Evolutionary conservation across 2,113 vertebrate species (phyloP), one percentile per base, ranked within the genome.

Genomic region (Onychostruthus taczanowskii): DNA sequence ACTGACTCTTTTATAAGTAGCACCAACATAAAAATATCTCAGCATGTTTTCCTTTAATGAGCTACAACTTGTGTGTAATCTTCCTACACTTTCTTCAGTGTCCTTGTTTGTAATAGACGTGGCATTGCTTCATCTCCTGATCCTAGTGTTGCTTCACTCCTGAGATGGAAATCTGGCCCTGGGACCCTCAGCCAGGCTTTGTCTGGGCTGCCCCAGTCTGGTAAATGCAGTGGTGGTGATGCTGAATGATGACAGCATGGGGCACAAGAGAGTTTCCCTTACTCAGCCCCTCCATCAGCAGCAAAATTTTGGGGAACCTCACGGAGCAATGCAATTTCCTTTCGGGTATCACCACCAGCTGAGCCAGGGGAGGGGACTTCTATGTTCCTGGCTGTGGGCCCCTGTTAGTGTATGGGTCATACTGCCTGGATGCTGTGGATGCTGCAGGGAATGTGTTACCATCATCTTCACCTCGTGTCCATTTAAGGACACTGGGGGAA

Each of bases 1-100:
- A 88, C 72, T 23, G 59, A 41, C 22, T 94, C 50, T 95, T 95
- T 85, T 81, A 67, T 78, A 93, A 94, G 68, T 64, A 86, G 63
- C 75, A 77, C 18, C 64, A 86, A 67, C 56, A 92, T 63, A 91
- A 95, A 93, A 90, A 88, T 74, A 89, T 49, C 72, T 88, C 28
- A 3, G 44, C 64, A 27, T 93, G 72, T 80, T 94, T 84, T 90
- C 63, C 64, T 80, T 87, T 80, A 64, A 75, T 39, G 41, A 83
- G 66, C 80, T 94, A 90, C 64, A 53, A 43, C 61, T 84, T 69
- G 30, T 23, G 13, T 64, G 21, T 27, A 84, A 92, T 33, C 43
- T 93, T 87, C 80, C 37, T 26, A 37, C 26, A 5, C 10, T 47
- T 89, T 39, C 75, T 75, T 77, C 3, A 0, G 18, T 10, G 30